phyloP scores from a whole-genome alignment of 2,113 vertebrate species.

The Scortum barcoo region DNA sequence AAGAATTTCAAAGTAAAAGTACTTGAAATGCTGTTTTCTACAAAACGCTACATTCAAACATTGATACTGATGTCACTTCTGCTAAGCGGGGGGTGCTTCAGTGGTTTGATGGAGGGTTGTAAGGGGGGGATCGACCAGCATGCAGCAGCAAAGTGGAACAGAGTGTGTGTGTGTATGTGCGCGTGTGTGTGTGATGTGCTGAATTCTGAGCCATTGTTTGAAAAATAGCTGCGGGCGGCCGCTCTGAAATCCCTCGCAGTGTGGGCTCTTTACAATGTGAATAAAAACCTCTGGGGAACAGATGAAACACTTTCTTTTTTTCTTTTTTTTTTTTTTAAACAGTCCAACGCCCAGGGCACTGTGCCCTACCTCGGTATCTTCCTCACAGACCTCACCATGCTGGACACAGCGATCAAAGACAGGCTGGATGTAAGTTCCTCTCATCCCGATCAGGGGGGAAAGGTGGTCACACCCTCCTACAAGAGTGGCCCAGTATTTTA shows the following conservation, averaged over 20 bases:
- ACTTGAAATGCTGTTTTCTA: slow-evolving; percentile 3
- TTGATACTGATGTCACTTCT: slow-evolving; percentile 13
- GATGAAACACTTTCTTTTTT: slow-evolving; percentile 25
- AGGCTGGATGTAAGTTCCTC: slow-evolving; percentile 86
- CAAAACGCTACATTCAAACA: slow-evolving; percentile 2
- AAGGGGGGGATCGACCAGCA: slow-evolving; percentile 39
- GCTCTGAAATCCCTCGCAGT: slow-evolving; percentile 57
- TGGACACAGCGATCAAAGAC: slow-evolving; percentile 92
- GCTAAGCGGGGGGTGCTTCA: slow-evolving; percentile 14
- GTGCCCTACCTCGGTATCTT: slow-evolving; percentile 94
- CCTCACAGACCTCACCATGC: slow-evolving; percentile 92
- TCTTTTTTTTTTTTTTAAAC: background rate
- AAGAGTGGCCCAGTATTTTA: slow-evolving; percentile 10
- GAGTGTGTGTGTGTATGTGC: slow-evolving; percentile 17
- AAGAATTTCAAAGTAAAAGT: slow-evolving; percentile 3
- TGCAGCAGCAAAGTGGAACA: slow-evolving; percentile 46
- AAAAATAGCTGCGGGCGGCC: slow-evolving; percentile 63
- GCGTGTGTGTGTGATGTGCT: slow-evolving; percentile 46
- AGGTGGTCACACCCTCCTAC: background rate
- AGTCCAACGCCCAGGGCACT: slow-evolving; percentile 82
- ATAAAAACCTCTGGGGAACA: slow-evolving; percentile 17
- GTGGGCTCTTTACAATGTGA: slow-evolving; percentile 42
- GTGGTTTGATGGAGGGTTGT: slow-evolving; percentile 43
- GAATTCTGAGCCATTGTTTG: slow-evolving; percentile 54
- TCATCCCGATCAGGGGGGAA: slow-evolving; percentile 9